Base-by-base conservation (phyloP, 2,888 invertebrate genomes). In the Orchestes rusci region DNA sequence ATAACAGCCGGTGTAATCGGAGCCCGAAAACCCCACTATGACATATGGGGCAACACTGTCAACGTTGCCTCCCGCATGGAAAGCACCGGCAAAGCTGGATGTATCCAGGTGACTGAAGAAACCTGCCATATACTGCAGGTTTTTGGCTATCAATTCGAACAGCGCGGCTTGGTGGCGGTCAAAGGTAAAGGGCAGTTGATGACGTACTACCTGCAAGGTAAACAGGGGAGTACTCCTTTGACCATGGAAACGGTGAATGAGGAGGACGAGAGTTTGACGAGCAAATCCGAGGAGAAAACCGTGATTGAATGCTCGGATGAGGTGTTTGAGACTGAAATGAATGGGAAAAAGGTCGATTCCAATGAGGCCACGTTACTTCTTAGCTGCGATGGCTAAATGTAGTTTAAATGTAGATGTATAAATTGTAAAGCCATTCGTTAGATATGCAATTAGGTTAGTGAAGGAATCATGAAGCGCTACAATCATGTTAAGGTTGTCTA, bases 31-130 rank as follows among this genome's bases (percentile, higher is more conserved):
- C 94, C 94, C 0, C 94, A 94, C 67, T 95, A 94, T 62, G 94
- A 95, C 65, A 94, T 95, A 58, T 93, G 92, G 92, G 94, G 94
- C 2, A 94, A 95, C 65, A 92, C 94, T 0, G 94, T 95, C 12
- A 97, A 97, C 64, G 95, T 97, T 1, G 94, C 96, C 4, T 93
- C 93, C 1, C 74, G 95, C 45, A 97, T 97, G 96, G 96, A 97
- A 66, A 93, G 92, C 62, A 95, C 95, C 0, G 96, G 96, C 50
- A 93, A 92, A 72, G 91, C 91, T 41, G 92, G 92, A 3, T 88
- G 85, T 56, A 87, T 93, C 59, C 92, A 95, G 82, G 94, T 96
- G 17, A 95, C 95, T 0, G 91, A 94, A 64, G 95, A 96, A 65
- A 95, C 93, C 0, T 85, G 89, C 58, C 77, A 82, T 56, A 93